Percentiles rank a stretch among this genome's conserved stretches.
phyloP scores from a whole-genome alignment of 2,113 vertebrate genomes.

The Zapornia atra region DNA sequence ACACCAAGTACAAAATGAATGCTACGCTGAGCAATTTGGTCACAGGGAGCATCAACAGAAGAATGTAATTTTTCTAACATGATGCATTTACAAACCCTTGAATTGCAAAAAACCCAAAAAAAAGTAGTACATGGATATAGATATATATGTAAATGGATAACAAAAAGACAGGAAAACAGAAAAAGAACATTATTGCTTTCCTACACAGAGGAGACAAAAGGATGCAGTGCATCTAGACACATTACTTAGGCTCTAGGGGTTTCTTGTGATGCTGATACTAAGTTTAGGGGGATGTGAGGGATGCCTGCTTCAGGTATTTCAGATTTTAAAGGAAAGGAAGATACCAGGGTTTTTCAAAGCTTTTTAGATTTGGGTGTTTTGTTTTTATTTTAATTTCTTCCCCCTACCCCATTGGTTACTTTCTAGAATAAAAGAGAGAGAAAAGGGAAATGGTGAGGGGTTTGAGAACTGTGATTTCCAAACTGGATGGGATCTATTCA shows the following conservation, averaged over 20 bases:
- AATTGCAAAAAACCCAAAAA: background rate
- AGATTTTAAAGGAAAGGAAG: background rate
- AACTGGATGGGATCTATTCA: background rate
- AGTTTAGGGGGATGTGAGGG: background rate
- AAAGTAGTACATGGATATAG: background rate
- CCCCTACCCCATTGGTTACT: background rate
- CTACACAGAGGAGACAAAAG: background rate
- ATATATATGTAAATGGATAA: background rate
- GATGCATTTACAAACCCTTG: background rate
- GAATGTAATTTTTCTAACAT: background rate
- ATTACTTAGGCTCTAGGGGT: background rate
- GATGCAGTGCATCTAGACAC: background rate
- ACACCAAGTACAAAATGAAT: background rate
- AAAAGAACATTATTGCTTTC: background rate
- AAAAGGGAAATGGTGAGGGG: background rate
- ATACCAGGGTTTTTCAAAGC: rapidly evolving
- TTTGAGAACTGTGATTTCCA: background rate
- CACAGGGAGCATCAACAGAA: background rate
- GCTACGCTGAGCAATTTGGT: background rate
- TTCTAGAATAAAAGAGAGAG: background rate
- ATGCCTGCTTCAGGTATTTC: background rate
- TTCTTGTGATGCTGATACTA: background rate
- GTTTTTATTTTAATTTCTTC: background rate
- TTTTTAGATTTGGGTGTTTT: background rate
- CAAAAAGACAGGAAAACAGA: background rate